Conservation (phyloP, 2,888 invertebrate species). For the Actias luna region DNA sequence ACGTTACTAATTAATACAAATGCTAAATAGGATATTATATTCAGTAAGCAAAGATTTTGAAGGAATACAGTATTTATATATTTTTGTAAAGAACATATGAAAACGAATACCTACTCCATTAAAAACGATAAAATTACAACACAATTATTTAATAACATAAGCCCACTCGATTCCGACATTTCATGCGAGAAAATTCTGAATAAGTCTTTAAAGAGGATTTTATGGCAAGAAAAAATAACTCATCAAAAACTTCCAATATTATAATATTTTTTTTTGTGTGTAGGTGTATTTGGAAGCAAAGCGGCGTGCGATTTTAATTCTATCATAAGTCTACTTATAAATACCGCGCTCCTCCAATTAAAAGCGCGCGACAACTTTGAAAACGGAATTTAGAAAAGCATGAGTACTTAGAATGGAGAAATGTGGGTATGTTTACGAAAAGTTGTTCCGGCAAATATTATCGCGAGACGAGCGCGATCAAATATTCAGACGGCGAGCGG, state of each 20-base stretch:
- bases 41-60: not conserved
- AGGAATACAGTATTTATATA: not conserved
- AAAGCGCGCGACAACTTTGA: slow-evolving; percentile 76
- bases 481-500: slow-evolving; percentile 77
- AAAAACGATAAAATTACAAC: not conserved
- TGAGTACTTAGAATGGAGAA: slow-evolving; percentile 72
- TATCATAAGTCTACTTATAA: slow-evolving; percentile 76
- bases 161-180: slow-evolving; percentile 45
- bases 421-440: slow-evolving; percentile 78
- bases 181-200: slow-evolving; percentile 49
- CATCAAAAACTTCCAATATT: slow-evolving; percentile 68
- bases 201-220: slow-evolving; percentile 70
- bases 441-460: slow-evolving; percentile 80
- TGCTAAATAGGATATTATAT: not conserved
- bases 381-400: slow-evolving; percentile 70
- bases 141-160: slow-evolving; percentile 38
- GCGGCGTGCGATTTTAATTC: slow-evolving; percentile 77
- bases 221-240: slow-evolving; percentile 62
- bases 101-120: not conserved
- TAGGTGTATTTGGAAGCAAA: slow-evolving; percentile 65
- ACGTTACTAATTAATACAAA: not conserved
- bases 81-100: not conserved
- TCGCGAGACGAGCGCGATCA: slow-evolving; percentile 79
- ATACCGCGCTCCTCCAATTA: slow-evolving; percentile 75
- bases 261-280: slow-evolving; percentile 59